Conservation (phyloP, 2,888 invertebrate species). For the Cantharis nigra region DNA sequence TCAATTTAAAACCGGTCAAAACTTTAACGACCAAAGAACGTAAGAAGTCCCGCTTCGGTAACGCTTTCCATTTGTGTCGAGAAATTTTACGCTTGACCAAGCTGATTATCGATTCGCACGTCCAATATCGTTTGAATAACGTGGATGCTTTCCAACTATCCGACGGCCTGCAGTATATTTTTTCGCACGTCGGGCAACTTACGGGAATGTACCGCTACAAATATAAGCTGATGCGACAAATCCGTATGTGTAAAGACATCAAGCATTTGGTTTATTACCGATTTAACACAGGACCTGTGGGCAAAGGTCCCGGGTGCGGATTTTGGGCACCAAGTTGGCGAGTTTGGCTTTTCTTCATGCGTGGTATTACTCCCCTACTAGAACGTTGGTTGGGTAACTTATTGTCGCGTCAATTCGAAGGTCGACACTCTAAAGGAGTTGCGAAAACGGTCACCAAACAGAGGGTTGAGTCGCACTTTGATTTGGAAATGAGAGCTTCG, state of each 20-base stretch:
- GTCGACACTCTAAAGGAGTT: constrained; percentile 98
- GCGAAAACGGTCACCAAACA: constrained; percentile 99
- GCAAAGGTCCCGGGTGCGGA: constrained; percentile 98
- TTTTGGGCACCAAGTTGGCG: constrained; percentile 99
- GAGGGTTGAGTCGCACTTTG: constrained; percentile 98
- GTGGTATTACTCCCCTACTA: constrained; percentile 96
- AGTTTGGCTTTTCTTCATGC: constrained; percentile 99
- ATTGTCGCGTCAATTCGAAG: constrained; percentile 97
- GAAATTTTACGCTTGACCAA: constrained; percentile 99
- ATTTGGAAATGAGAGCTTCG: constrained; percentile 95
- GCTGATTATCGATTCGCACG: constrained; percentile 97
- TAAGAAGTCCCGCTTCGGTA: constrained; percentile 96
- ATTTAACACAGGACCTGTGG: constrained; percentile 97
- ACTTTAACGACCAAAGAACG: constrained; percentile 99
- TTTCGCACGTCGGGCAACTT: constrained; percentile 98
- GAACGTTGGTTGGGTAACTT: constrained; percentile 99
- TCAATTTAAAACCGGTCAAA: constrained; percentile 99
- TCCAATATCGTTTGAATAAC: constrained; percentile 98
- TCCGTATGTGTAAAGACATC: constrained; percentile 99
- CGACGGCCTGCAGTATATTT: constrained; percentile 98
- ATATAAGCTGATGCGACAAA: constrained; percentile 98
- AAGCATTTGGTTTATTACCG: constrained; percentile 99
- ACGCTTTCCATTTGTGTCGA: constrained; percentile 98
- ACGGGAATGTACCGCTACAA: constrained; percentile 99
- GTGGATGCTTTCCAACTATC: constrained; percentile 98